Evolutionary conservation across 2,113 vertebrate genomes (phyloP).

Genomic region (Apodemus sylvaticus): DNA sequence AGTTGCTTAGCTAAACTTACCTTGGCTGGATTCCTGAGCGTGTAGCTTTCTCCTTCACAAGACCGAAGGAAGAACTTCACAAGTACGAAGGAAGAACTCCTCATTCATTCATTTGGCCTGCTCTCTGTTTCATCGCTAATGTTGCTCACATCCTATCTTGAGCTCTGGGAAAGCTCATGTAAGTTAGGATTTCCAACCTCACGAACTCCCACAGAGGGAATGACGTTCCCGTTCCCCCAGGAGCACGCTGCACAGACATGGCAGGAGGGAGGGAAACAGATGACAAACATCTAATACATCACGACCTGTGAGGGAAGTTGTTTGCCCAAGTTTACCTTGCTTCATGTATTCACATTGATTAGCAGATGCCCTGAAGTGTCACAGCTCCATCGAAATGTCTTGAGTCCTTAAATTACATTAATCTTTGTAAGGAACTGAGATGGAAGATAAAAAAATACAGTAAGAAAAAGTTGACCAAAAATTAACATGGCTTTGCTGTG

Average conservation of each 20-base stretch:
- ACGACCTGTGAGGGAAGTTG: too few relatives aligned
- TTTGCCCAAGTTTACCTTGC: background rate
- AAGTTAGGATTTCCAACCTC: background rate
- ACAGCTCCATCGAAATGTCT: background rate
- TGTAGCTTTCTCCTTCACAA: background rate
- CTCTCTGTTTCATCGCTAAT: background rate
- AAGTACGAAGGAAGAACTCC: background rate
- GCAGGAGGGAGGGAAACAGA: background rate
- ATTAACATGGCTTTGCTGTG: background rate
- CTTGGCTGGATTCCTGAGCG: background rate
- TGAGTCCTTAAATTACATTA: background rate
- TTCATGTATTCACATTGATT: background rate
- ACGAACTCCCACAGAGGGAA: background rate
- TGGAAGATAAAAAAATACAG: background rate
- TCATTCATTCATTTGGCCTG: background rate
- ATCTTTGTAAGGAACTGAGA: background rate
- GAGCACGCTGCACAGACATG: background rate
- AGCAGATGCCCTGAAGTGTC: background rate
- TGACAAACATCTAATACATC: background rate
- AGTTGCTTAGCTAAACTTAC: background rate
- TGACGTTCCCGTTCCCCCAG: background rate
- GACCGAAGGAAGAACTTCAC: background rate
- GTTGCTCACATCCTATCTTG: background rate
- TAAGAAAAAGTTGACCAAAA: background rate
- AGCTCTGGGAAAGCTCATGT: background rate